phyloP scores from a whole-genome alignment of 2,113 vertebrate genomes.

The Lagopus leucura region DNA sequence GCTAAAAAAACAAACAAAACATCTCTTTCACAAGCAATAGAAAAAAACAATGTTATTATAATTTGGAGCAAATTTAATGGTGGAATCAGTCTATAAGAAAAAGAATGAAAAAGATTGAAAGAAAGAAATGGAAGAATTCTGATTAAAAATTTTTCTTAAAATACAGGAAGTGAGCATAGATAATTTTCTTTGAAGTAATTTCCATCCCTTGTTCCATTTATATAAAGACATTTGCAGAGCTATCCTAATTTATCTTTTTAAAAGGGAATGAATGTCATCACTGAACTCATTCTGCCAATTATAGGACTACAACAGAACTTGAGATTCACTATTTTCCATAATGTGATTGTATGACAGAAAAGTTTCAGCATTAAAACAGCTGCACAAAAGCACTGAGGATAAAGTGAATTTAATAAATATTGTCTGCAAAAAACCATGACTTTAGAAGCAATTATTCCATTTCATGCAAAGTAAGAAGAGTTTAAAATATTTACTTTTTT shows the following conservation, averaged over 20 bases:
- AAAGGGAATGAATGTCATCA: background rate
- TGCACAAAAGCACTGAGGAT: background rate
- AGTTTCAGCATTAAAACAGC: background rate
- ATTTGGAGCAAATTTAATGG: background rate
- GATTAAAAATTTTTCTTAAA: background rate
- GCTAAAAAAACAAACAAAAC: background rate
- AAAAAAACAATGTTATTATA: background rate
- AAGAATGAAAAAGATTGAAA: background rate
- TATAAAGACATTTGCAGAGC: background rate
- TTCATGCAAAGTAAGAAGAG: background rate
- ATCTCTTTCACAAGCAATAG: background rate
- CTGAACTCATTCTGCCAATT: constrained; percentile 40
- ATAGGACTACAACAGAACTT: background rate
- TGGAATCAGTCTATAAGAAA: background rate
- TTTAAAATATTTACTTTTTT: background rate
- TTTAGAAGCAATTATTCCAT: background rate
- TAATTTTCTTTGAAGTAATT: background rate
- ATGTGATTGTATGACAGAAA: background rate
- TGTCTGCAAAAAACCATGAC: background rate
- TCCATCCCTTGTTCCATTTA: background rate
- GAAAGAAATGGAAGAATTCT: background rate
- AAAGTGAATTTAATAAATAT: background rate
- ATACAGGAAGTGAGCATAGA: background rate
- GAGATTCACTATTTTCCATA: background rate
- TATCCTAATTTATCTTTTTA: background rate